phyloP scores from a whole-genome alignment of 2,888 invertebrate species.

The Saturnia japonica region DNA sequence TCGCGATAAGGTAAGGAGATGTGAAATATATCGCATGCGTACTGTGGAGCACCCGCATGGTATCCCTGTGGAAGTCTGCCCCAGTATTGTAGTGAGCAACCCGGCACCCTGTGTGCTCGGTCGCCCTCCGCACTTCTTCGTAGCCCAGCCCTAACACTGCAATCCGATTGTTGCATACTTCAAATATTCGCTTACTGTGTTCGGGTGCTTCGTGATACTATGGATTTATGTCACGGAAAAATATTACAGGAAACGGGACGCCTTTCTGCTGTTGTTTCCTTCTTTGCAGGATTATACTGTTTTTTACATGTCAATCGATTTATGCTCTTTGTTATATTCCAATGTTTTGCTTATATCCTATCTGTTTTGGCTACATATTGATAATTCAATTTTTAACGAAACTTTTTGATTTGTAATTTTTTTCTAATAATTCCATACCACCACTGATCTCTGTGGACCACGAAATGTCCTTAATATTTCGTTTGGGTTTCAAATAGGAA shows the following conservation, averaged over 20 bases:
- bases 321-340: slow-evolving; percentile 9
- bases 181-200: slow-evolving; percentile 62
- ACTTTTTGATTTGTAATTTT: slow-evolving; percentile 14
- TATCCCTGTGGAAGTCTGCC: slow-evolving; percentile 61
- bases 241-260: slow-evolving; percentile 3
- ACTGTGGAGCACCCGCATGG: slow-evolving; percentile 73
- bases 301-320: not conserved
- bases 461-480: not conserved
- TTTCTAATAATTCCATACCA: not conserved
- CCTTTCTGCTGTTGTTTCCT: slow-evolving; percentile 11
- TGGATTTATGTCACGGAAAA: slow-evolving; percentile 29
- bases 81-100: slow-evolving; percentile 35
- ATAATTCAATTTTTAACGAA: not conserved
- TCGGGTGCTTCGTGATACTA: slow-evolving; percentile 29
- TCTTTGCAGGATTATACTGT: not conserved
- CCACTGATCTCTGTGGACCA: too few species aligned
- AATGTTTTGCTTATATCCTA: slow-evolving; percentile 15
- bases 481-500: not conserved
- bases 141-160: slow-evolving; percentile 34
- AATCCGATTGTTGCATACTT: slow-evolving; percentile 44
- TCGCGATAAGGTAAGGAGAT: slow-evolving; percentile 90
- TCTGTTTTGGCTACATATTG: slow-evolving; percentile 18
- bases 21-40: slow-evolving; percentile 72
- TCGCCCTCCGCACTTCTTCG: slow-evolving; percentile 43
- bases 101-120: slow-evolving; percentile 29